These are phyloP conservation scores for Scomber japonicus DNA, from an alignment of 2,113 vertebrate species.

Conservation along the genomic window DNA sequence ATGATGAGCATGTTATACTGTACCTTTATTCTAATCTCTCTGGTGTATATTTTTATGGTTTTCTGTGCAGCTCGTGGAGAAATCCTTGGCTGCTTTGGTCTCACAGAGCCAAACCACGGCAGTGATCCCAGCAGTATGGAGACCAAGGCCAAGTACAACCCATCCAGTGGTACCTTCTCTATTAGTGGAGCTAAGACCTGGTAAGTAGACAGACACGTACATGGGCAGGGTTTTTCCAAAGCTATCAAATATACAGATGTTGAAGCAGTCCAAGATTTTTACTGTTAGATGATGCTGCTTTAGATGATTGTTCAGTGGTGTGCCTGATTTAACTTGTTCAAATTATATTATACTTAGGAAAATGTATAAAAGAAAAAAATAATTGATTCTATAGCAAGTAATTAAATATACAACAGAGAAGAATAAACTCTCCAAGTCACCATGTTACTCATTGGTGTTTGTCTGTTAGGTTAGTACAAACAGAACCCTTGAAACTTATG, in stretches of 20 bases:
- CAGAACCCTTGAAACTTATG: neutral
- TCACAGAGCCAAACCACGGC: constrained; percentile 91
- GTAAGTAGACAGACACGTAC: constrained; percentile 65
- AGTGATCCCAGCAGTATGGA: constrained; percentile 90
- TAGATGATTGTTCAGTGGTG: neutral
- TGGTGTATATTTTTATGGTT: neutral
- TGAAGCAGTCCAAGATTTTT: neutral
- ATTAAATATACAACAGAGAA: too few species aligned
- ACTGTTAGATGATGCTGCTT: too few species aligned
- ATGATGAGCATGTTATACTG: neutral
- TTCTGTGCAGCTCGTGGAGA: constrained; percentile 85
- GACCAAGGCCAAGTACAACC: constrained; percentile 85
- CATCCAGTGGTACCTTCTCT: constrained; percentile 82
- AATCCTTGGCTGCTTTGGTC: constrained; percentile 89
- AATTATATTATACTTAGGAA: too few species aligned
- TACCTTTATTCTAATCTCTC: neutral
- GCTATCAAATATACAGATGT: neutral
- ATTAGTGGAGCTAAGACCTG: constrained; percentile 89
- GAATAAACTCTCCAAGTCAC: too few species aligned
- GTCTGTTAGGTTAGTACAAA: neutral
- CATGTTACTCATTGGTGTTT: too few species aligned
- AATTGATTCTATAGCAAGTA: too few species aligned
- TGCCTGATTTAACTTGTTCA: too few species aligned
- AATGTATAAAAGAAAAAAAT: too few species aligned
- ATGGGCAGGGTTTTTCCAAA: neutral